These are phyloP conservation scores for Therioaphis trifolii DNA, from an alignment of 2,888 invertebrate species.

Conservation along the genomic window DNA sequence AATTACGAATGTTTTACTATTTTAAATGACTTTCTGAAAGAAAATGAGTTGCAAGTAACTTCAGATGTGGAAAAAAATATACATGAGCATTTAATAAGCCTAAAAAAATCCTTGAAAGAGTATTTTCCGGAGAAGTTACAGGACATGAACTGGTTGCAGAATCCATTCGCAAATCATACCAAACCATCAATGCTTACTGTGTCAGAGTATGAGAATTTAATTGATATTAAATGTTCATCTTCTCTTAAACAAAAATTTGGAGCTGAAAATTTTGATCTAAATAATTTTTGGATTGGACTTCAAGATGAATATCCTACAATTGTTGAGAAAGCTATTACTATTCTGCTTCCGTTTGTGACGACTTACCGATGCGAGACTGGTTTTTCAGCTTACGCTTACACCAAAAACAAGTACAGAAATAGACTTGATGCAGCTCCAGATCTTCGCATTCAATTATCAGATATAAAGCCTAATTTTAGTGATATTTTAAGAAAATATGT, in stretches of 20 bases:
- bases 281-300: background rate
- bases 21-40: slow-evolving; percentile 25
- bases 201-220: slow-evolving; percentile 12
- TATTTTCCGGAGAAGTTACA: background rate
- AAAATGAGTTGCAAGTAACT: slow-evolving; percentile 18
- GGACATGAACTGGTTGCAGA: slow-evolving; percentile 10
- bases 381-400: no score
- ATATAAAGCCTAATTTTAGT: no score
- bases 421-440: no score
- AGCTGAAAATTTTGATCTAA: background rate
- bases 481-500: slow-evolving; percentile 9
- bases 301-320: background rate
- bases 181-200: slow-evolving; percentile 12
- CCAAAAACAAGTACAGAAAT: no score
- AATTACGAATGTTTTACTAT: slow-evolving; percentile 26
- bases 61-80: slow-evolving; percentile 17
- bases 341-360: slow-evolving; percentile 7
- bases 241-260: background rate
- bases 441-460: no score
- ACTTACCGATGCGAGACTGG: no score
- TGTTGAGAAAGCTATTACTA: slow-evolving; percentile 1
- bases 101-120: slow-evolving; percentile 16
- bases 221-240: slow-evolving; percentile 14
- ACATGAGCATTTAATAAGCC: slow-evolving; percentile 21
- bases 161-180: background rate